phyloP scores from a whole-genome alignment of 92 coral and sea anemone genomes.

The Paragorgia papillata region DNA sequence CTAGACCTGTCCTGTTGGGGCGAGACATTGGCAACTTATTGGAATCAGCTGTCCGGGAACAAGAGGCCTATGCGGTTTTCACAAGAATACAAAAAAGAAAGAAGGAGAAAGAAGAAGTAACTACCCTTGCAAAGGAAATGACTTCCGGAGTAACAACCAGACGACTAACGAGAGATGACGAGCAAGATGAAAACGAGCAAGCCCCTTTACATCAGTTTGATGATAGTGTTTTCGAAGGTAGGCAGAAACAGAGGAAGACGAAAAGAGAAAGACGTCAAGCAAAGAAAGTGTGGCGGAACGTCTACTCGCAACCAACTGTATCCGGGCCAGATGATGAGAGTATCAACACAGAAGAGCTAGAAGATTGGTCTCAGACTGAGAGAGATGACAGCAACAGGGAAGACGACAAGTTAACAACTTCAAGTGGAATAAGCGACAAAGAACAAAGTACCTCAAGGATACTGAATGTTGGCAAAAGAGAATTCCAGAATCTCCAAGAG shows the following conservation, averaged over 20 bases:
- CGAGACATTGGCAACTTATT: slow-evolving; percentile 33
- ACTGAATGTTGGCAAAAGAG: neutral
- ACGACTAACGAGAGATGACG: neutral
- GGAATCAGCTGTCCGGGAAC: neutral
- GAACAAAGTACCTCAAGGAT: neutral
- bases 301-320: neutral
- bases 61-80: neutral
- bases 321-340: neutral
- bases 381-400: neutral
- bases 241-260: slow-evolving; percentile 11
- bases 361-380: neutral
- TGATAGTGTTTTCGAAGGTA: slow-evolving; percentile 18
- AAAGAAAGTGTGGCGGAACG: neutral
- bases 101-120: slow-evolving; percentile 13
- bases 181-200: neutral
- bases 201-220: neutral
- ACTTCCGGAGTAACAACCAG: neutral
- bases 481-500: neutral
- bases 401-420: neutral
- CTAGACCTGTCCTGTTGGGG: slow-evolving; percentile 48
- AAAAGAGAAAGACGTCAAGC: slow-evolving; percentile 30
- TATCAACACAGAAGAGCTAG: neutral
- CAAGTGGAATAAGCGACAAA: too few relatives aligned
- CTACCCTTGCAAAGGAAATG: neutral
- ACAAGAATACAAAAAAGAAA: slow-evolving; percentile 3